Base-by-base conservation (phyloP, 1,140 invertebrate genomes). In the Archivesica marissinica region DNA sequence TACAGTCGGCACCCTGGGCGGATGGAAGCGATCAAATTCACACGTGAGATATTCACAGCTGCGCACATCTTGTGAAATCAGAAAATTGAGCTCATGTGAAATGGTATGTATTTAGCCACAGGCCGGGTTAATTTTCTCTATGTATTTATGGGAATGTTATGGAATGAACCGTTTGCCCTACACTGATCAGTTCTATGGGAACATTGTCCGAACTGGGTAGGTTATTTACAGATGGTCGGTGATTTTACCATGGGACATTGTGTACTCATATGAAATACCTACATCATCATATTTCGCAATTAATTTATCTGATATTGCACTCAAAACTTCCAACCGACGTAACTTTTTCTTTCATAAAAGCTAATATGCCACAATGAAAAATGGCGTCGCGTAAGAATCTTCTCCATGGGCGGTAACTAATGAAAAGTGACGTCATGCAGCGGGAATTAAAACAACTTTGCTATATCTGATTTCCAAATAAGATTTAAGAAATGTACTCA, bases 1-100 rank as follows among this genome's bases (percentile, higher is more conserved):
- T 72, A 30, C 15, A 25, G n/a, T n/a, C 33, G 68, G 68, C 68
- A 72, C 68, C 68, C 68, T 72, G 44, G 3, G 68, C 68, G 50
- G 68, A 72, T 72, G 68, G 39, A 30, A 72, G 35, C 68, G 41
- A 50, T 72, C 68, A 72, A 30, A 72, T 72, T 72, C 41, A 44
- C 28, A 25, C 39, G 39, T n/a, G 38, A 72, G 41, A 50, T 72
- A 52, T 30, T 50, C 68, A 72, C 68, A 72, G 68, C 68, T 72
- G 68, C 68, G 50, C 3, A 20, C 28, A 47, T 72, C 68, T 72
- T 72, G 68, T 72, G 68, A 50, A 72, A 72, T 72, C 50, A 44
- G 68, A 72, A 72, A 72, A 72, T 28, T 72, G 68, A 72, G 68
- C 39, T 33, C 23, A 47, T 47, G 39, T 72, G 41, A 72, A 47